Evolutionary conservation across 64 coral and sea anemone genomes (phyloP).

Genomic region (Actinia equina): DNA sequence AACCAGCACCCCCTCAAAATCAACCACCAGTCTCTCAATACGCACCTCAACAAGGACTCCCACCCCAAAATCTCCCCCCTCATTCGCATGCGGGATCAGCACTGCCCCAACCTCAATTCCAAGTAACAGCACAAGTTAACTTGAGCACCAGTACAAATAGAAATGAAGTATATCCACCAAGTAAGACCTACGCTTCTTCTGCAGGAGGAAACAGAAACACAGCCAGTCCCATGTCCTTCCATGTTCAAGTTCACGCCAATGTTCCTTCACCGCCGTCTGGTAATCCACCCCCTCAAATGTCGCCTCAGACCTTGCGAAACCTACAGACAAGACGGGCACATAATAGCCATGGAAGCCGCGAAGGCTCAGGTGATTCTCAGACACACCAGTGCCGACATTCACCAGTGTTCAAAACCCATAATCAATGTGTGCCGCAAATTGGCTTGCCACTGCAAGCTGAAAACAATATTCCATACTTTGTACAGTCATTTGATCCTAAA

Average conservation of each 20-base stretch:
- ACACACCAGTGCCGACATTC: not conserved
- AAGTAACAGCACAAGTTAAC: constrained; percentile 84
- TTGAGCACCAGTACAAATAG: constrained; percentile 28
- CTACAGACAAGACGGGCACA: constrained; percentile 26
- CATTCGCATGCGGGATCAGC: constrained; percentile 27
- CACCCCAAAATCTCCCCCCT: constrained; percentile 27
- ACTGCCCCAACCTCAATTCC: constrained; percentile 71
- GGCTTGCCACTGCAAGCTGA: not conserved
- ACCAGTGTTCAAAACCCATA: not conserved
- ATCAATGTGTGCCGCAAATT: not conserved
- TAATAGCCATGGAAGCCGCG: constrained; percentile 10
- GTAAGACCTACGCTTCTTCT: constrained; percentile 1
- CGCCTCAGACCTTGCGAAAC: constrained; percentile 24
- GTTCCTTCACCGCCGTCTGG: constrained; percentile 29
- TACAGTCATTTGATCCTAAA: constrained; percentile 68
- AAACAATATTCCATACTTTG: constrained; percentile 57
- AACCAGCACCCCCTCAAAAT: constrained; percentile 27
- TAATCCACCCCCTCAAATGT: constrained; percentile 30
- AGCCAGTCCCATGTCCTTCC: constrained; percentile 84
- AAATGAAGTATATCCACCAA: constrained; percentile 16
- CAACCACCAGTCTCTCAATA: constrained; percentile 25
- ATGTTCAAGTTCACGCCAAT: constrained; percentile 83
- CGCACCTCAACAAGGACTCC: not conserved
- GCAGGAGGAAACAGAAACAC: not conserved
- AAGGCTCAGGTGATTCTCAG: constrained; percentile 31